A percentile compares a stretch with the other conserved stretches of the same genome.
Conservation (phyloP, 1,140 invertebrate genomes). For the Hormaphis cornu region DNA sequence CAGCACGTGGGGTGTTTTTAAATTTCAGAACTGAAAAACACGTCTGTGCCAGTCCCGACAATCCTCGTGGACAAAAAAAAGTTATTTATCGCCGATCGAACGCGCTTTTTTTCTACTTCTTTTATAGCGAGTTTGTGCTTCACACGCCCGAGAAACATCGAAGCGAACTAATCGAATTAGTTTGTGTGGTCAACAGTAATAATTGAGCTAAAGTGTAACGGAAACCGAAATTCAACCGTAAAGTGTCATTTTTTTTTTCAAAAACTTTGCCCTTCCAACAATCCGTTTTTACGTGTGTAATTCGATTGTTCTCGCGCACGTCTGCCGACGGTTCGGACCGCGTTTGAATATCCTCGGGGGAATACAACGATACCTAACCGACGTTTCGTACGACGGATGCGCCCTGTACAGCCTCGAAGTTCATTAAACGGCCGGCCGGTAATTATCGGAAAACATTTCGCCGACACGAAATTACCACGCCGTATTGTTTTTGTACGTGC, state of each 20-base stretch:
- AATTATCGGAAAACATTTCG: no score
- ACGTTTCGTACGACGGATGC: background rate
- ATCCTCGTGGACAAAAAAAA: no score
- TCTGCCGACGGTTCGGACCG: background rate
- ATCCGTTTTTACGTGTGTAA: constrained; percentile 23
- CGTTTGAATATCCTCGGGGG: background rate
- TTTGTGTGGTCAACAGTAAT: background rate
- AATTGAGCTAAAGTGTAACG: background rate
- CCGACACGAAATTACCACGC: no score
- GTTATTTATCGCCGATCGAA: no score
- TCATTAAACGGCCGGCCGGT: no score
- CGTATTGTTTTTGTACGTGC: no score
- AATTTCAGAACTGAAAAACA: no score
- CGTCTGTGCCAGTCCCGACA: no score
- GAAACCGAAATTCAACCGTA: constrained; percentile 3
- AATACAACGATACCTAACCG: constrained; percentile 9
- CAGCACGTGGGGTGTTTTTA: no score
- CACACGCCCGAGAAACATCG: background rate
- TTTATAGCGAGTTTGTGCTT: background rate
- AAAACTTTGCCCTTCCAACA: constrained; percentile 13
- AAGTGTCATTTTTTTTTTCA: constrained; percentile 30
- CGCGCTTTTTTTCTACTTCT: background rate
- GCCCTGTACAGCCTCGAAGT: background rate
- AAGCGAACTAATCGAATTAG: constrained; percentile 16
- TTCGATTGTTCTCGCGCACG: constrained; percentile 17